phyloP scores from a whole-genome alignment of 2,113 vertebrate species.

The Oreochromis spilurus region DNA sequence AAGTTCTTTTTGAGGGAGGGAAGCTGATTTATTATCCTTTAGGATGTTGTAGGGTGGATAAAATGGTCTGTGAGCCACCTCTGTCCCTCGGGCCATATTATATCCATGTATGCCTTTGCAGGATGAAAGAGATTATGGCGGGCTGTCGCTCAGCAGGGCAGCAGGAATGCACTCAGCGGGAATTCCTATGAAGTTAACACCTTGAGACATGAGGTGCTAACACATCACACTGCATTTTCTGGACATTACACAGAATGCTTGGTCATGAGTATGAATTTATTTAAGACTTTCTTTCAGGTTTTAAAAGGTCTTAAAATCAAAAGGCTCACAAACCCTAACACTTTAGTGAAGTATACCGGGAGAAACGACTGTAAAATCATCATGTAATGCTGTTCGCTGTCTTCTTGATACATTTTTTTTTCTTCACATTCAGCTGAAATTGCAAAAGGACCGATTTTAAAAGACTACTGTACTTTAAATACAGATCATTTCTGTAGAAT shows the following conservation, averaged over 20 bases:
- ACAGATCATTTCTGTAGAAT: background rate
- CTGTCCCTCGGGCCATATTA: background rate
- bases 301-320: background rate
- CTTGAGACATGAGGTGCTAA: background rate
- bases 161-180: background rate
- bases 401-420: background rate
- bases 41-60: background rate
- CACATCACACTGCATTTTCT: background rate
- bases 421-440: fast-evolving
- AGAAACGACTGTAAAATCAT: background rate
- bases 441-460: background rate
- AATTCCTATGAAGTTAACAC: background rate
- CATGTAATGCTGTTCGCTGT: fast-evolving
- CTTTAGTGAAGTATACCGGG: fast-evolving
- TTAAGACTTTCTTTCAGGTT: background rate
- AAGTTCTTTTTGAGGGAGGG: fast-evolving
- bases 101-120: background rate
- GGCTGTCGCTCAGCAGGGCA: background rate
- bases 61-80: background rate
- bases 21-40: background rate
- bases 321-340: background rate
- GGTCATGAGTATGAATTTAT: background rate
- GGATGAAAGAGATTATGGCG: background rate
- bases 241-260: background rate
- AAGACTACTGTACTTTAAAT: background rate